A percentile compares a stretch with the other conserved stretches of the same genome.
These are phyloP conservation scores for Trinectes maculatus DNA, from an alignment of 2,113 vertebrate genomes.

Conservation along the genomic window DNA sequence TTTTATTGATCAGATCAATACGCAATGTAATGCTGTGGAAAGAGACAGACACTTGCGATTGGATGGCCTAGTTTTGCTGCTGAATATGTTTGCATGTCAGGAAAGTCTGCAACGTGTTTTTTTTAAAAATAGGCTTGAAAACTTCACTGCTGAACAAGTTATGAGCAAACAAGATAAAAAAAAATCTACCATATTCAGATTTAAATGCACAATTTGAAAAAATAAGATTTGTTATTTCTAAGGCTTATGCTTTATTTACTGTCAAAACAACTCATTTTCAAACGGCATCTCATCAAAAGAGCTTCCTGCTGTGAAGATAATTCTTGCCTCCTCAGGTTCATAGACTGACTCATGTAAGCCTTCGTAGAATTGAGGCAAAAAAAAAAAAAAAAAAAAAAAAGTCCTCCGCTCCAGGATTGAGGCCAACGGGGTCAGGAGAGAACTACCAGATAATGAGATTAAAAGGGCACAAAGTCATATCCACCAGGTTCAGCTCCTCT, in stretches of 20 bases:
- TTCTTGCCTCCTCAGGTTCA: not conserved
- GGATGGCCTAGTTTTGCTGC: not conserved
- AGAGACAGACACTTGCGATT: too few relatives aligned
- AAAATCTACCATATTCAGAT: not conserved
- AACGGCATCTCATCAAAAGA: not conserved
- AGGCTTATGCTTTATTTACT: not conserved
- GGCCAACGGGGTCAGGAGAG: constrained; percentile 40
- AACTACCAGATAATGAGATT: constrained; percentile 68
- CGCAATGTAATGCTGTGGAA: too few relatives aligned
- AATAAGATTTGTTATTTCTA: too few relatives aligned
- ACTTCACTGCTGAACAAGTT: not conserved
- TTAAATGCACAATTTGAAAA: not conserved
- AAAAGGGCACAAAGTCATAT: constrained; percentile 23
- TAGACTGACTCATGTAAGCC: constrained; percentile 38
- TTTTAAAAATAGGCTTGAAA: constrained; percentile 3
- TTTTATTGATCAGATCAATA: not conserved
- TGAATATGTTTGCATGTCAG: constrained; percentile 13
- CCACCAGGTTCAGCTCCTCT: constrained; percentile 24
- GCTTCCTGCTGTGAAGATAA: not conserved
- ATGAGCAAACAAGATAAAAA: not conserved
- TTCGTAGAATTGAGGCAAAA: constrained; percentile 56
- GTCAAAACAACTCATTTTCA: not conserved
- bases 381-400: not conserved
- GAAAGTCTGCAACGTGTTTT: not conserved
- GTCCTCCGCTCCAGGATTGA: constrained; percentile 65